Evolutionary conservation across 1,140 invertebrate species (phyloP).

Genomic region (Drosophila oshimai): DNA sequence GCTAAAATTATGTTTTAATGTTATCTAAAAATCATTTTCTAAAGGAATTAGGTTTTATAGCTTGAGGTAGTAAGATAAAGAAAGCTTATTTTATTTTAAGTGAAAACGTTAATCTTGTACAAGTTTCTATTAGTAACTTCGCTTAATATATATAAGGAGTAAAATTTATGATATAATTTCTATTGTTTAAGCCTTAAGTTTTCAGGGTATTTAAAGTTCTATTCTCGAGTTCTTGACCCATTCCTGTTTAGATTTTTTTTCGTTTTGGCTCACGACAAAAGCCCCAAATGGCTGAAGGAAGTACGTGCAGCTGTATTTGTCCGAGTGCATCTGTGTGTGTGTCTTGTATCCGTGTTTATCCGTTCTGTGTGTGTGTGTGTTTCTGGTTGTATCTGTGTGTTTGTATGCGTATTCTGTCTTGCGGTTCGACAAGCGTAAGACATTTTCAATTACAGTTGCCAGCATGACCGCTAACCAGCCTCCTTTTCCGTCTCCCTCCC

Average conservation of each 20-base stretch:
- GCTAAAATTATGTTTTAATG: too few relatives aligned
- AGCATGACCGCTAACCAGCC: slow-evolving; percentile 61
- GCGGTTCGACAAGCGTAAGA: slow-evolving; percentile 80
- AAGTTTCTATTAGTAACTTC: too few relatives aligned
- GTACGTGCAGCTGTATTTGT: slow-evolving; percentile 15
- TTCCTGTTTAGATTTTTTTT: not conserved
- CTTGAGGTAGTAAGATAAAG: too few relatives aligned
- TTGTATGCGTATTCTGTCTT: slow-evolving; percentile 56
- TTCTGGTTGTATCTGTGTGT: slow-evolving; percentile 6
- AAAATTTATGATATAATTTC: too few relatives aligned
- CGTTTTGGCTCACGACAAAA: slow-evolving; percentile 47
- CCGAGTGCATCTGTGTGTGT: slow-evolving; percentile 13
- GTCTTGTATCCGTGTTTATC: slow-evolving; percentile 17
- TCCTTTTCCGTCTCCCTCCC: not conserved
- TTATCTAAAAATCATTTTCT: too few relatives aligned
- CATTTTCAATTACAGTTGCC: slow-evolving; percentile 79
- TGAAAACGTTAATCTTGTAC: too few relatives aligned
- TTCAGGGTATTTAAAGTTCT: not conserved
- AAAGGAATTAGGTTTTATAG: too few relatives aligned
- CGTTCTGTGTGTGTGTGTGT: not conserved
- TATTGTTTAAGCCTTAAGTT: too few relatives aligned
- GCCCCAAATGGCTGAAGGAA: slow-evolving; percentile 19
- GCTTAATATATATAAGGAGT: too few relatives aligned
- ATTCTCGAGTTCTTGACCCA: not conserved
- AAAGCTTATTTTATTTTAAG: too few relatives aligned